Conservation (phyloP, 2,888 invertebrate genomes). For the Apodemia duryi region DNA sequence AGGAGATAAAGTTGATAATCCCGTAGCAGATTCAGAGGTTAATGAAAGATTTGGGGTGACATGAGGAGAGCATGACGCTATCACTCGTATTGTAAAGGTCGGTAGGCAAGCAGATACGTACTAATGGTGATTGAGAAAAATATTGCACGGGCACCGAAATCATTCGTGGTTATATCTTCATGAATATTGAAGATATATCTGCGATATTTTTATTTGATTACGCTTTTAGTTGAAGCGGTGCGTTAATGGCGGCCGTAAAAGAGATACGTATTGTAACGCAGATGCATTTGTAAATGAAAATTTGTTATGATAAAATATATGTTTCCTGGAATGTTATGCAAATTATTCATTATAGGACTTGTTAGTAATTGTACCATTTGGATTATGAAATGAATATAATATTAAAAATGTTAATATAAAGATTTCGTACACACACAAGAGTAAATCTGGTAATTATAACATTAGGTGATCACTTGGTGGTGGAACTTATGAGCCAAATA, state of each 20-base stretch:
- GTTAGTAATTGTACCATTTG: background rate
- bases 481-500: too few species aligned
- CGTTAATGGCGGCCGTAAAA: conserved; percentile 55
- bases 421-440: too few species aligned
- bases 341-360: background rate
- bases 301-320: background rate
- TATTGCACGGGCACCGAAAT: conserved; percentile 64
- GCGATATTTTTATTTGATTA: conserved; percentile 69
- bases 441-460: too few species aligned
- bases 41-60: conserved; percentile 55
- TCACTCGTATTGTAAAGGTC: conserved; percentile 60
- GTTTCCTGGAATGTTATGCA: background rate
- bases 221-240: conserved; percentile 41
- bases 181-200: conserved; percentile 74
- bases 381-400: conserved; percentile 13
- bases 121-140: conserved; percentile 80
- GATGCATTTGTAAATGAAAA: conserved; percentile 1
- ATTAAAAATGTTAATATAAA: too few species aligned
- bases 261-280: conserved; percentile 28
- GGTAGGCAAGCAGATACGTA: conserved; percentile 70
- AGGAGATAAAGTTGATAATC: conserved; percentile 35
- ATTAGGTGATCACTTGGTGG: too few species aligned
- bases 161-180: conserved; percentile 75
- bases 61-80: conserved; percentile 45
- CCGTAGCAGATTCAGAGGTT: conserved; percentile 30